A percentile compares a stretch with the other conserved stretches of the same genome.
These are phyloP conservation scores for Drosophila hamatofila DNA, from an alignment of 2,888 invertebrate species.

Conservation along the genomic window DNA sequence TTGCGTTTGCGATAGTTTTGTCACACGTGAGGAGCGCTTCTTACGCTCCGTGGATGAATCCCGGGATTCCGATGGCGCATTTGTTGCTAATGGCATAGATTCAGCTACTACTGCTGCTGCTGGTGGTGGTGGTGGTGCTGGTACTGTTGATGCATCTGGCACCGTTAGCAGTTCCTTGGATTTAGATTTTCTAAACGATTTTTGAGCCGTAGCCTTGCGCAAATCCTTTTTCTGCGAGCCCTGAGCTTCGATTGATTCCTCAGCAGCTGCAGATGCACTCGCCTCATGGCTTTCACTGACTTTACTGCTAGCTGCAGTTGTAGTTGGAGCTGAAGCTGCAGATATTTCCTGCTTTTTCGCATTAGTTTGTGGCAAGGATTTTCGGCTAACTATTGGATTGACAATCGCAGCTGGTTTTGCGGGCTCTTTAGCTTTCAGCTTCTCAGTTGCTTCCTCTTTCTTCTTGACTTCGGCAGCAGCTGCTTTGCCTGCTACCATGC, in stretches of 20 bases:
- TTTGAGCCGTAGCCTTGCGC: background rate
- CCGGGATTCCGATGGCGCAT: background rate
- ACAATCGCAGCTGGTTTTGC: background rate
- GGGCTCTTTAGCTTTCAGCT: background rate
- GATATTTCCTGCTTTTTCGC: background rate
- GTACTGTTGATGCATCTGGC: background rate
- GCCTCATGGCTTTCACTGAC: background rate
- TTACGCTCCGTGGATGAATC: slow-evolving; percentile 21
- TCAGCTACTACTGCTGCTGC: background rate
- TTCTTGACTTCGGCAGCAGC: background rate
- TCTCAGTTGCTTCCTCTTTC: background rate
- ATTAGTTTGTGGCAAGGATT: slow-evolving; percentile 3
- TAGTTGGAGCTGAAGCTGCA: background rate
- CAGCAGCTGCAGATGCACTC: background rate
- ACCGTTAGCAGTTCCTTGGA: background rate
- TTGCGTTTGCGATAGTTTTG: background rate
- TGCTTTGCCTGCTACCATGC: background rate
- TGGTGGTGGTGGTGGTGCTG: too few relatives aligned
- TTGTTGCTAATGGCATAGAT: background rate
- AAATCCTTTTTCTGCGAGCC: background rate
- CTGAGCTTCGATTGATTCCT: background rate
- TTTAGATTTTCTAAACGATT: slow-evolving; percentile 1
- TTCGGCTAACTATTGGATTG: background rate
- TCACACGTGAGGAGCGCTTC: slow-evolving; percentile 22
- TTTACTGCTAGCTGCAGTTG: background rate